Base-by-base conservation (phyloP, 2,113 vertebrate species). In the Melanocharis versteri region DNA sequence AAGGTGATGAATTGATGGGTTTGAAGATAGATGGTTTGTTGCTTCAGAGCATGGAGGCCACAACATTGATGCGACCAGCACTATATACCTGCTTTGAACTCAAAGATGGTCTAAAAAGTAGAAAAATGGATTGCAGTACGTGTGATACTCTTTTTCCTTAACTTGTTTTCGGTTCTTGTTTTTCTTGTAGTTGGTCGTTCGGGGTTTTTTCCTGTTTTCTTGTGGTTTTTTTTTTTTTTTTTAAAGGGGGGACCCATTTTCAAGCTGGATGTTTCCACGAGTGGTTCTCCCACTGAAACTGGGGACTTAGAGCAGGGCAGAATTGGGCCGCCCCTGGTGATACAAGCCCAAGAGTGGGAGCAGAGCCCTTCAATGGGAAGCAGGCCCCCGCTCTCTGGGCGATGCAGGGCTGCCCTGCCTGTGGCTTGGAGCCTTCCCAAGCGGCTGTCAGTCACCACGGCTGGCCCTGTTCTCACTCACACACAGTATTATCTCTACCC, bases 401-500 rank as follows among this genome's bases (percentile, higher is more conserved):
- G 0, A 42, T 39, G 71, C 1, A 4, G 35, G 81, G 73, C 73
- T 13, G 19, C 65, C 93, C 82, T 94, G 80, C 87, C 79, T 77
- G 80, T 33, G 31, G 33, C 93, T 93, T 95, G 93, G 91, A 94
- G 66, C 80, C 60, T 86, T 91, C 85, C 91, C 93, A 93, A 73
- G 91, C 0, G 10, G 61, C 86, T 95, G 94, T 95, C 95, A 96
- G 72, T 97, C 92, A 96, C 75, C 39, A 0, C 35, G 2, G 70
- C 93, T 83, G 87, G 90, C 93, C 95, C 75, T 78, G 64, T 83
- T 96, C 94, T 97, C 92, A 48, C 86, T 96, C 87, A 75, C 95
- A 95, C 35, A 73, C 93, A 69, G 87, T 45, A 83, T 91, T 97
- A 89, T 96, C 90, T 95, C 95, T 96, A 82, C 95, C 96, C 65